Conservation (phyloP, 2,888 invertebrate genomes). For the Pilophorus perplexus region DNA sequence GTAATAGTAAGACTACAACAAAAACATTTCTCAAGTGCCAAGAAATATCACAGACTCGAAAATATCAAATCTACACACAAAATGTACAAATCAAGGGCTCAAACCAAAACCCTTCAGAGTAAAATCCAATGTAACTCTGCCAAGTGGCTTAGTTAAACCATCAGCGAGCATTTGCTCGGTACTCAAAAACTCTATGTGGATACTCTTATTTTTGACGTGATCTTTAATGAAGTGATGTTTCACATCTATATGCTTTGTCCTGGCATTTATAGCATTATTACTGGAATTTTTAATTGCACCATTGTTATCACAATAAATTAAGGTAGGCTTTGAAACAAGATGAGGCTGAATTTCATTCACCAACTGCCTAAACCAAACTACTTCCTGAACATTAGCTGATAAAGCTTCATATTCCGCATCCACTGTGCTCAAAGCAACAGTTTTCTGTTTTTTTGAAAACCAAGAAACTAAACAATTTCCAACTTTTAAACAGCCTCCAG, state of each 20-base stretch:
- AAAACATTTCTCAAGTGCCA: too few relatives aligned
- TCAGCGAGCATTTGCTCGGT: slow-evolving; percentile 13
- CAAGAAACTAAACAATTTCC: slow-evolving; percentile 7
- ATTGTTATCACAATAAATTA: slow-evolving; percentile 15
- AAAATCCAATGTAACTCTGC: too few relatives aligned
- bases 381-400: slow-evolving; percentile 11
- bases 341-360: slow-evolving; percentile 7
- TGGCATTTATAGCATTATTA: slow-evolving; percentile 15
- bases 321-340: neutral
- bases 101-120: too few relatives aligned
- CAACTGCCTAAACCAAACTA: neutral
- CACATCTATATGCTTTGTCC: slow-evolving; percentile 8
- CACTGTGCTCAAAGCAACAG: slow-evolving; percentile 12
- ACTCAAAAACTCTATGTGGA: neutral
- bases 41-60: too few relatives aligned
- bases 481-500: neutral
- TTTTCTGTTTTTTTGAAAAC: slow-evolving; percentile 20
- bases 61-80: too few relatives aligned
- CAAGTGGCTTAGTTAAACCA: slow-evolving; percentile 11
- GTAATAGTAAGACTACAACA: too few relatives aligned
- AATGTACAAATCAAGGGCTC: too few relatives aligned
- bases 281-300: slow-evolving; percentile 16
- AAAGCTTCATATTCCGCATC: slow-evolving; percentile 19
- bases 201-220: neutral
- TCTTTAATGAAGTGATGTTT: neutral